Base-by-base conservation (phyloP, 1,140 invertebrate species). In the Papilio xuthus region DNA sequence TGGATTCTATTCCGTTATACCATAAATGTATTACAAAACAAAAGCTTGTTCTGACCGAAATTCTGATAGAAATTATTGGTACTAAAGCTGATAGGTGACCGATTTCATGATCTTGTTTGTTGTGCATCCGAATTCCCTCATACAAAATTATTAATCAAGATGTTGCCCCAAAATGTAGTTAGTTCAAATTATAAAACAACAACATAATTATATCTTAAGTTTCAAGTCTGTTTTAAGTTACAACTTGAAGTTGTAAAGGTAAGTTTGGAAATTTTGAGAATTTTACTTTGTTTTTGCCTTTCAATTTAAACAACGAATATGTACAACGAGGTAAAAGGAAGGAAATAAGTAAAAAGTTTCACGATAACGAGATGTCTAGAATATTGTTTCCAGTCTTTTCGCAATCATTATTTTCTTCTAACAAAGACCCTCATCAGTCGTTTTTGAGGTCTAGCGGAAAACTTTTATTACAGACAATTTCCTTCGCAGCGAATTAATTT, bases 391-490 rank as follows among this genome's bases (percentile, higher is more conserved):
- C 44, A 50, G 15, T 32, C 72, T 74, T 32, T 60, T 60, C 56
- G 23, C 72, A 74, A 74, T 74, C 72, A 74, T 74, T 74, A 74
- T 74, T 60, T 63, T 41, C 50, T 76, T 41, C 32, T 41, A 76
- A 76, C 32, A 60, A 76, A 76, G 73, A 75, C 28, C 23, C 73
- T 75, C 47, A 75, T 75, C 73, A 44, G 26, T 75, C 50, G 50
- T 56, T 56, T 56, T 75, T 53, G 72, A 74, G 47, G 44, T 74
- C 42, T 50, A 50, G 26, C 23, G 73, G 53, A 75, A 75, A 60
- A 75, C 73, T 56, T 60, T 75, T 75, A 75, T 75, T 75, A 56
- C 50, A 60, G 26, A 75, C 73, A 75, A 60, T 75, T 75, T 75
- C 50, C 23, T 60, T 15, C 73, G 50, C n/a, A 20, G 47, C 26